Conservation (phyloP, 1,140 invertebrate genomes). For the Heliconius hewitsoni region DNA sequence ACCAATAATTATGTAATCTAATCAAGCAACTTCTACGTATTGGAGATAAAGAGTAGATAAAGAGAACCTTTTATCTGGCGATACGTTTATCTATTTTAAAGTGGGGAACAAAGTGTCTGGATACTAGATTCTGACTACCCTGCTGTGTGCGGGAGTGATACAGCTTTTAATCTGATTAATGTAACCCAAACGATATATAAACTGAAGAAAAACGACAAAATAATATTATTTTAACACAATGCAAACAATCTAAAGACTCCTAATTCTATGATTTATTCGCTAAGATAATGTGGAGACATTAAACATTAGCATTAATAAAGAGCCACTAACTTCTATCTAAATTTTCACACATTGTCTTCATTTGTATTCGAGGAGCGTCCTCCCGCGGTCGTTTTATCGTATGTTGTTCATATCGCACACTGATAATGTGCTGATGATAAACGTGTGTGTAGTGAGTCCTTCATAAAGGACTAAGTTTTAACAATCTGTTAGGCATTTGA, state of each 20-base stretch:
- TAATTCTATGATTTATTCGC: background rate
- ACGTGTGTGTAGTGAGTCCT: background rate
- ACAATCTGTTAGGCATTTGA: too few relatives aligned
- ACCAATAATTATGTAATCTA: too few relatives aligned
- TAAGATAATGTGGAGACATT: background rate
- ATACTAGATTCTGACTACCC: too few relatives aligned
- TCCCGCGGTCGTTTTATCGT: background rate
- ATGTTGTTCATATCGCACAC: background rate
- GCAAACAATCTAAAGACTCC: background rate
- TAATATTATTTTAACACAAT: background rate
- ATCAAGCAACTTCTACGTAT: too few relatives aligned
- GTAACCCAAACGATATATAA: too few relatives aligned
- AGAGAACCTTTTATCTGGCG: too few relatives aligned
- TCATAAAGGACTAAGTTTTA: background rate
- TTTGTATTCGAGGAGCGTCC: background rate
- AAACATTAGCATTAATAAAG: background rate
- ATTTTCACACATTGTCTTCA: conserved; percentile 6
- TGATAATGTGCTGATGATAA: background rate
- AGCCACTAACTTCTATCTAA: background rate
- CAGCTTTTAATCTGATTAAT: too few relatives aligned
- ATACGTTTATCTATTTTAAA: too few relatives aligned
- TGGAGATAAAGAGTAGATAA: too few relatives aligned
- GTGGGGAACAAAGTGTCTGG: too few relatives aligned
- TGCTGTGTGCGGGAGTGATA: too few relatives aligned
- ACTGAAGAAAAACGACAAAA: too few relatives aligned